Evolutionary conservation across 1,140 invertebrate genomes (phyloP), one percentile per base, ranked within the genome.

Genomic region (Bombus huntii): DNA sequence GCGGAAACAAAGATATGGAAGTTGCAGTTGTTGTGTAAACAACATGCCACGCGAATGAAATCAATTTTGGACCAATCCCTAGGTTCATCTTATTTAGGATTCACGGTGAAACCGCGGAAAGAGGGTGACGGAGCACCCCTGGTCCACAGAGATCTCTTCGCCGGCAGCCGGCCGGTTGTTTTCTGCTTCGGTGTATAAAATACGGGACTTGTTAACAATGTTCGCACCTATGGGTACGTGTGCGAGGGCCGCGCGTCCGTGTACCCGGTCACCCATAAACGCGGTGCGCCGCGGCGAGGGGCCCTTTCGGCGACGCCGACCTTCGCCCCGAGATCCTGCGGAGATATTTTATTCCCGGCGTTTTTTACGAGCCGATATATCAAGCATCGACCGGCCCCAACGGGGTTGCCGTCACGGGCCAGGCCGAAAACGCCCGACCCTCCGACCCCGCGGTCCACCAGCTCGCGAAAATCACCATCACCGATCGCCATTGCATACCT

Each of bases 321-420:
- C 94, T 94, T 93, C 93, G 94, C 91, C 92, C 93, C 88, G 85
- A 94, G 94, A 95, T 95, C 93, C 93, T 89, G 82, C 92, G 74
- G 87, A 94, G 94, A 95, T 95, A 95, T 94, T 94, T 95, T 95
- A 95, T 95, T 95, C 94, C 91, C 90, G 87, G 73, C 91, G 92
- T 94, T 95, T 95, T 95, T 95, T 95, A 95, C 93, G 95, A 95
- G 93, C 95, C 94, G 94, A 95, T 95, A 95, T 95, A 95, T 95
- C 94, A 95, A 92, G 92, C 93, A 95, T 95, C 94, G 94, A 94
- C 86, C 74, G 68, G 87, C 28, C 78, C 88, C 91, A 84, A 88
- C 92, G 91, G 92, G 91, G 90, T 93, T 93, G 90, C 90, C 91
- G 91, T 92, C 92, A 89, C 91, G 82, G 88, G 86, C 91, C 68